phyloP scores from a whole-genome alignment of 2,797 vertebrate genomes.

The Echeneis naucrates region DNA sequence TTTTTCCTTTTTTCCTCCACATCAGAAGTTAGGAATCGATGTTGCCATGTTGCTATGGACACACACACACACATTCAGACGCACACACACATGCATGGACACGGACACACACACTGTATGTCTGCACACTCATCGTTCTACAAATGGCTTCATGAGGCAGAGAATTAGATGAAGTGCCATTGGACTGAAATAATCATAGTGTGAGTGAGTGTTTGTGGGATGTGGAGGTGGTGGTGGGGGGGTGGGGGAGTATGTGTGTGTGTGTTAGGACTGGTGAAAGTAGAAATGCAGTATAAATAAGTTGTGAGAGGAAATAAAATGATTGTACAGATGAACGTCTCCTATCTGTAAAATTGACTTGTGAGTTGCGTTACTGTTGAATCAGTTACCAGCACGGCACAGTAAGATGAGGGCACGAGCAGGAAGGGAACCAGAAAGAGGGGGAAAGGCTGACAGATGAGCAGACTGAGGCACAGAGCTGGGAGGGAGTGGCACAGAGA shows the following conservation, averaged over 20 bases:
- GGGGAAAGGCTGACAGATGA: slow-evolving; percentile 70
- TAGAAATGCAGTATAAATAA: too few species aligned
- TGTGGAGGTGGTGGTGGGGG: not conserved
- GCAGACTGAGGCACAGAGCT: slow-evolving; percentile 63
- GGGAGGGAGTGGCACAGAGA: slow-evolving; percentile 79
- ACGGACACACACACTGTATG: not conserved
- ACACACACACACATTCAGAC: slow-evolving; percentile 6
- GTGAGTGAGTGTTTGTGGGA: not conserved
- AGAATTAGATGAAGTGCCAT: slow-evolving; percentile 21
- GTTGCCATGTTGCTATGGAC: not conserved
- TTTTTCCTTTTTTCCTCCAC: not conserved
- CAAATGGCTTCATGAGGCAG: slow-evolving; percentile 26
- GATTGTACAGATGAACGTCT: slow-evolving; percentile 13
- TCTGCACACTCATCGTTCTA: slow-evolving; percentile 36
- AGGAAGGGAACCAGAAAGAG: slow-evolving; percentile 59
- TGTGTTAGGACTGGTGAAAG: not conserved
- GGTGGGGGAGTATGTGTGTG: not conserved
- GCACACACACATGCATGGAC: not conserved
- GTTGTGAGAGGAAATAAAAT: not conserved
- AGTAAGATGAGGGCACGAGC: slow-evolving; percentile 62
- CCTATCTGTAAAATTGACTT: slow-evolving; percentile 37
- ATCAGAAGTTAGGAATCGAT: not conserved
- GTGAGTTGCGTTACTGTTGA: slow-evolving; percentile 46
- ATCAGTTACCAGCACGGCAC: slow-evolving; percentile 55
- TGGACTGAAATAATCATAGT: slow-evolving; percentile 1